Base-by-base conservation (phyloP, 2,113 vertebrate species). In the Piprites chloris region DNA sequence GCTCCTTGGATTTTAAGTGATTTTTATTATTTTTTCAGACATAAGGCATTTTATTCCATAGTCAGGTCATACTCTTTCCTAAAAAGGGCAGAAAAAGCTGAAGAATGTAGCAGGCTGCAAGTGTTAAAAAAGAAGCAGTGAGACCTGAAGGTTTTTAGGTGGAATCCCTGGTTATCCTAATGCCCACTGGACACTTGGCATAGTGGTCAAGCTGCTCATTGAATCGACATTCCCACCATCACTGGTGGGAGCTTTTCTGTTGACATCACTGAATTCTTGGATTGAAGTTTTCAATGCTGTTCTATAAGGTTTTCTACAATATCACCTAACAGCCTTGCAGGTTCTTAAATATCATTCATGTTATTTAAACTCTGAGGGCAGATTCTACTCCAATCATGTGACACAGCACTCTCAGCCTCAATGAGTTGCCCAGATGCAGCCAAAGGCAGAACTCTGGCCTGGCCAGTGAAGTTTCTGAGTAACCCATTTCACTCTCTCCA, bases 381-480 rank as follows among this genome's bases (percentile, higher is more conserved):
- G 58, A 39, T 65, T 59, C 50, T 67, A 3, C 83, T 87, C 61
- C 61, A 61, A 52, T 39, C 56, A 21, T 32, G 52, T 3, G 4
- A 30, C 2, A 1, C 47, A 63, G 47, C 16, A 35, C 83, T 33
- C 52, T 71, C 49, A 41, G 24, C 56, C 69, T 65, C 56, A 95
- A 94, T 82, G 91, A 95, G 62, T 52, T 91, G 77, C 69, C 77
- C 93, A 96, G 93, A 84, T 41, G 47, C 61, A 71, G 58, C 39
- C 0, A 0, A 61, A 89, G 77, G 76, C 88, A 88, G 80, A 65
- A 37, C 41, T 47, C 33, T 49, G 62, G 73, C 73, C 86, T 0
- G 4, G 65, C 46, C 7, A 0, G 35, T 5, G 47, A 56, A 63
- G 55, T 55, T 85, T 73, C 72, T 77, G 75, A 53, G 72, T 22